Conservation (phyloP, 2,888 invertebrate species). For the Tupiocoris notatus region DNA sequence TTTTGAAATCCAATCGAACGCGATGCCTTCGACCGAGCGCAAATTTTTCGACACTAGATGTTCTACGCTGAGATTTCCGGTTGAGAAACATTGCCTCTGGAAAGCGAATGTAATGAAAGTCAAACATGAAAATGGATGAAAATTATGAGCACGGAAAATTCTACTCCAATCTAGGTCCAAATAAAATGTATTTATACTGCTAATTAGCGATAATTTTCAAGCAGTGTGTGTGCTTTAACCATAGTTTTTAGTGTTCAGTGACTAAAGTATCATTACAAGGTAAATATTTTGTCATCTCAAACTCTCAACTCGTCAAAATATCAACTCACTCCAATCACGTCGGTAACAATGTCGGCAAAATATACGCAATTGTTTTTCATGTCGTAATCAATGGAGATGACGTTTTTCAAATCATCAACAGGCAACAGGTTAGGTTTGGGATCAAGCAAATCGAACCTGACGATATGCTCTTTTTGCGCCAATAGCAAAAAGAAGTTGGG, state of each 20-base stretch:
- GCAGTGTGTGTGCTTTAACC: neutral
- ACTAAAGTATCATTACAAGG: neutral
- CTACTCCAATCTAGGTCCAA: no score
- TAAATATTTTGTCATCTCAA: no score
- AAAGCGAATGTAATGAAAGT: slow-evolving; percentile 41
- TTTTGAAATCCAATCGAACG: slow-evolving; percentile 83
- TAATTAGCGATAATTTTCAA: neutral
- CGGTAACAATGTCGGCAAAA: slow-evolving; percentile 81
- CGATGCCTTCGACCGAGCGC: slow-evolving; percentile 82
- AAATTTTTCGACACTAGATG: slow-evolving; percentile 72
- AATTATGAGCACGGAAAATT: no score
- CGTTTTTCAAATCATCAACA: slow-evolving; percentile 70
- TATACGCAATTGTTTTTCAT: slow-evolving; percentile 79
- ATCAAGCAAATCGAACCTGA: slow-evolving; percentile 66
- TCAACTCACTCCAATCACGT: slow-evolving; percentile 66
- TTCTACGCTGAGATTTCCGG: slow-evolving; percentile 66
- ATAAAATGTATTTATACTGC: no score
- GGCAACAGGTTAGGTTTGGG: slow-evolving; percentile 64
- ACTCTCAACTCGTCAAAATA: no score
- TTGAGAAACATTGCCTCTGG: slow-evolving; percentile 66
- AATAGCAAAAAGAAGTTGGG: slow-evolving; percentile 76
- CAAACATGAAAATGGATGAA: neutral
- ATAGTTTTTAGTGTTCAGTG: neutral
- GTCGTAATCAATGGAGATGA: slow-evolving; percentile 84
- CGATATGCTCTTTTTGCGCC: slow-evolving; percentile 73